Conservation (phyloP, 2,113 vertebrate genomes). For the Sturnus vulgaris region DNA sequence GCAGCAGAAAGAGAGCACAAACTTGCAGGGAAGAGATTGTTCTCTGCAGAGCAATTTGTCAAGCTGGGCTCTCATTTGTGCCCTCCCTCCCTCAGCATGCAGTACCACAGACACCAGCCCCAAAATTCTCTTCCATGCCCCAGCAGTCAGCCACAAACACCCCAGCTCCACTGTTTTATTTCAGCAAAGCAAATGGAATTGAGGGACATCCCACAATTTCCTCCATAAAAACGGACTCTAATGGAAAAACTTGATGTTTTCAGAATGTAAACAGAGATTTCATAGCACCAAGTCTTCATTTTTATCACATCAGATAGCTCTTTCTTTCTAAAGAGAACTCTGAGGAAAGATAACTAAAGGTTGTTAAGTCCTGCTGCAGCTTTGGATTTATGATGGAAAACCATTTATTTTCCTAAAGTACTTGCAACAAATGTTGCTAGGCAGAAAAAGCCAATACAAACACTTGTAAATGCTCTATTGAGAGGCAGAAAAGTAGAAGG, state of each 20-base stretch:
- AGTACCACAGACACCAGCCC: neutral
- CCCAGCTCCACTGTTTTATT: neutral
- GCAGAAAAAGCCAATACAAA: slow-evolving; percentile 8
- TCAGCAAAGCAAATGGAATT: neutral
- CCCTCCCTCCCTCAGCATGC: neutral
- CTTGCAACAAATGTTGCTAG: slow-evolving; percentile 33
- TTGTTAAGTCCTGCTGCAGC: slow-evolving; percentile 16
- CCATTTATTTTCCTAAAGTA: neutral
- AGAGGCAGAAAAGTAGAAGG: neutral
- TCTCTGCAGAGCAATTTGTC: neutral
- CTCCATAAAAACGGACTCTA: neutral
- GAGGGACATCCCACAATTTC: neutral
- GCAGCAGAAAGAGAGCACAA: neutral
- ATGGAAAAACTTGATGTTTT: neutral
- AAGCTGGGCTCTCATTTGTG: neutral
- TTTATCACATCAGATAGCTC: slow-evolving; percentile 7
- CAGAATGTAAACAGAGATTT: slow-evolving; percentile 11
- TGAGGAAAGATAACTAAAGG: slow-evolving; percentile 31
- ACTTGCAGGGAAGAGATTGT: neutral
- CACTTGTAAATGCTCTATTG: slow-evolving; percentile 9
- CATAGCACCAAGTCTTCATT: neutral
- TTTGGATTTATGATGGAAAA: slow-evolving; percentile 23
- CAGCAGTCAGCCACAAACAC: neutral
- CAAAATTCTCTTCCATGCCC: neutral
- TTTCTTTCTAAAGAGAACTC: neutral